Conservation (phyloP, 2,113 vertebrate genomes). For the Catharus fuscescens region DNA sequence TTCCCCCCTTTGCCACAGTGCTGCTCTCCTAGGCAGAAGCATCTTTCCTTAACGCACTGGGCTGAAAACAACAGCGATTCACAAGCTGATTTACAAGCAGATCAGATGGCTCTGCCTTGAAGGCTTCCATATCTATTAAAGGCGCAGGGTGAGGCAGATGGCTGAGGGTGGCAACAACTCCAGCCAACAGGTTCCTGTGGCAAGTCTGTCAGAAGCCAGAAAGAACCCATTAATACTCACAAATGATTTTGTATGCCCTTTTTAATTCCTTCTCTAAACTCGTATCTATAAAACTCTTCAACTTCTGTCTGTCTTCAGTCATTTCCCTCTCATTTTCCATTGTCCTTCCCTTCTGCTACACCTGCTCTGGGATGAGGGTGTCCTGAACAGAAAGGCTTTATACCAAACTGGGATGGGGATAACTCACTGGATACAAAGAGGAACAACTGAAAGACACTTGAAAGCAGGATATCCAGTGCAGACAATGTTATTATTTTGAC, state of each 20-base stretch:
- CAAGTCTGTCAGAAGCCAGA: background rate
- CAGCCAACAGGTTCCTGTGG: background rate
- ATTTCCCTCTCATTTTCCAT: background rate
- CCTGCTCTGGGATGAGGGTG: background rate
- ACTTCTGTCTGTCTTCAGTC: background rate
- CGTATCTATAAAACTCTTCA: background rate
- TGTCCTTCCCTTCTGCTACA: background rate
- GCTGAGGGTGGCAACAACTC: background rate
- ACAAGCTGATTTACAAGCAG: constrained; percentile 9
- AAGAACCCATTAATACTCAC: background rate
- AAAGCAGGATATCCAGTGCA: background rate
- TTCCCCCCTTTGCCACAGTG: background rate
- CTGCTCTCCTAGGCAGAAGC: background rate
- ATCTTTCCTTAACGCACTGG: background rate
- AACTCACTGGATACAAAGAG: background rate
- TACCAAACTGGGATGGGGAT: background rate
- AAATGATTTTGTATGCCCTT: background rate
- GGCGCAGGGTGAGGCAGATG: background rate
- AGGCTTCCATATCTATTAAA: background rate
- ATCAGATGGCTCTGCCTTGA: constrained; percentile 22
- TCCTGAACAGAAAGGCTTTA: background rate
- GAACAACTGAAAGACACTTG: background rate
- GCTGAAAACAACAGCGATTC: background rate
- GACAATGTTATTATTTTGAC: background rate
- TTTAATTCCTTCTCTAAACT: background rate